Evolutionary conservation across 2,888 invertebrate species (phyloP), one percentile per base, ranked within the genome.

Genomic region (Steinernema hermaphroditum): DNA sequence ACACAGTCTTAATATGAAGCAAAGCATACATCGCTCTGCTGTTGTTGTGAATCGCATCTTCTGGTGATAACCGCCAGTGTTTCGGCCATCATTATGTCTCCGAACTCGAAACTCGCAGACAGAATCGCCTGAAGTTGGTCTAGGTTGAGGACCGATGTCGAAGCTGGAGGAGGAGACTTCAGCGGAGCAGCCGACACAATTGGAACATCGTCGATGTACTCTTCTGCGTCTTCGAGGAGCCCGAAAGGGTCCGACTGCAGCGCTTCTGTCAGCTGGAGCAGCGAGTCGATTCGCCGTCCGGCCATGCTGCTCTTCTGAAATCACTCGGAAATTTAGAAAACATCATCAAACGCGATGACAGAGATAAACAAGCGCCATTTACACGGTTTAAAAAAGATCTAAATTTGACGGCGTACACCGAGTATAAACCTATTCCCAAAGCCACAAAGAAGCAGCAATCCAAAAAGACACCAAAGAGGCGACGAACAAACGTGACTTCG

Each of bases 1-100:
- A 78, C 87, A 16, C 6, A 29, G 16, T 27, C 54, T 24, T 24
- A n/a, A 50, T 19, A 62, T 6, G 2, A 62, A 12, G 12, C 12
- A 1, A 8, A 62, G 32, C 29, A 2, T 12, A 62, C 62, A 29
- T 32, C 32, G 32, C 6, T n/a, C 19, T 62, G 62, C 62, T 62
- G 62, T 16, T 62, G 32, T 32, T 62, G 27, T 4, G 32, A 27
- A 12, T 32, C 62, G 16, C 29, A 4, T 2, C 62, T 2, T 32
- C 19, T 62, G 32, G 27, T 62, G 62, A 62, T 62, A 16, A 22
- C 16, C 29, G 29, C 1, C 16, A 62, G 27, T 16, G 62, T 62
- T n/a, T 62, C 62, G 14, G 27, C 32, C 9, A 62, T 29, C 29
- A 62, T 62, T 12, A 62, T n/a, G 19, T 62, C 62, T 24, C 62